Conservation (phyloP, 2,888 invertebrate genomes). For the Merodon equestris region DNA sequence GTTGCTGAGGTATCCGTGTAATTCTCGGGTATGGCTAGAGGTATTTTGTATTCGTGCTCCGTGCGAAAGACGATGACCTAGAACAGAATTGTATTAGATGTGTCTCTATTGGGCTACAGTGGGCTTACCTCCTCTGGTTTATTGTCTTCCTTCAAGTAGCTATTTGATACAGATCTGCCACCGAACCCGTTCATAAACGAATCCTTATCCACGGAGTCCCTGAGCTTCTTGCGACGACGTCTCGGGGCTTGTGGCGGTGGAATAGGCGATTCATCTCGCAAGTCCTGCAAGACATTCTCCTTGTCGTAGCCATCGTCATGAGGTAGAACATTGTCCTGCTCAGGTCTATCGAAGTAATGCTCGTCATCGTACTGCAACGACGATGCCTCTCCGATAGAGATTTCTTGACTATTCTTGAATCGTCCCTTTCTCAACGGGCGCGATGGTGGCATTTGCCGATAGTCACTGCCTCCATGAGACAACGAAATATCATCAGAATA, state of each 20-base stretch:
- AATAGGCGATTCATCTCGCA: conserved; percentile 68
- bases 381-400: conserved; percentile 74
- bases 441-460: conserved; percentile 77
- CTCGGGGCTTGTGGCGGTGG: conserved; percentile 77
- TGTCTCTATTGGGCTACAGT: background rate
- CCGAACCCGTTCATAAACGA: conserved; percentile 78
- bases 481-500: conserved; percentile 76
- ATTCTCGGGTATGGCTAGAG: conserved; percentile 80
- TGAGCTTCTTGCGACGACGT: conserved; percentile 76
- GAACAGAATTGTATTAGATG: conserved; percentile 70
- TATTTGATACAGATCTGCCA: conserved; percentile 79
- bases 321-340: conserved; percentile 60
- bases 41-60: conserved; percentile 84
- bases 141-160: conserved; percentile 74
- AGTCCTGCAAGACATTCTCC: conserved; percentile 66
- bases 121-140: conserved; percentile 76
- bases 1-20: conserved; percentile 81
- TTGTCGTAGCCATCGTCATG: conserved; percentile 69
- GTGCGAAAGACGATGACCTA: conserved; percentile 84
- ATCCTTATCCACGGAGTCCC: conserved; percentile 76
- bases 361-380: conserved; percentile 78
- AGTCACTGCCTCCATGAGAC: conserved; percentile 77
- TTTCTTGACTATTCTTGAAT: conserved; percentile 78
- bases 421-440: conserved; percentile 80
- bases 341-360: conserved; percentile 74